Base-by-base conservation (phyloP, 1,140 invertebrate genomes). In the Polyergus mexicanus region DNA sequence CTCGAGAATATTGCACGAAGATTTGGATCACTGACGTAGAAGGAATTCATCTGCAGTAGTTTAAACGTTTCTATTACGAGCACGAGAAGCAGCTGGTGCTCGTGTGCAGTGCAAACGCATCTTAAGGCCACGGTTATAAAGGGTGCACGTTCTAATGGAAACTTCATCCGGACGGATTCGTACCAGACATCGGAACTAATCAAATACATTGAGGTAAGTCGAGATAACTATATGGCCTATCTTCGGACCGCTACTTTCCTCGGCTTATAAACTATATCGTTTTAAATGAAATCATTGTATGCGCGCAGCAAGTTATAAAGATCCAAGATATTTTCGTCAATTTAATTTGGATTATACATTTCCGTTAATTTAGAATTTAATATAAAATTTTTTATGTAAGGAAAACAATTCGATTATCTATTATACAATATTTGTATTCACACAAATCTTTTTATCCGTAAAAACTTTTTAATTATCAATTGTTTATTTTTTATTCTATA, bases 51-150 rank as follows among this genome's bases (percentile, higher is more conserved):
- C 54, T 68, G 41, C 76, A 32, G 44, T 66, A 63, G 35, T 63
- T 19, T 76, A 68, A 78, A 78, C 41, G 76, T 78, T 78, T 78
- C 76, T 35, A 68, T 78, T 66, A 63, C 62, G 41, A 22, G 58
- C 38, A 60, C 56, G 56, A 25, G 60, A 7, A 78, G 44, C 76
- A 78, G 76, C 76, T 78, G 76, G 41, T 35, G 44, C 63, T 54
- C 41, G 62, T 44, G 54, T 78, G 38, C 47, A 72, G 28, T 54
- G 16, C 28, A 62, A 76, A 76, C 76, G 76, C 41, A 68, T 44
- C 76, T 78, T 78, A 78, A 78, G 41, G 63, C 76, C 28, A 68
- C 76, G 62, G 62, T 78, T 78, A 78, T 78, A 63, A 38, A 47
- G 44, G 44, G 54, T 78, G 76, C 76, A 78, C 62, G 44, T 78